These are phyloP conservation scores for Cydia amplana DNA, from an alignment of 1,140 invertebrate genomes.

Conservation along the genomic window DNA sequence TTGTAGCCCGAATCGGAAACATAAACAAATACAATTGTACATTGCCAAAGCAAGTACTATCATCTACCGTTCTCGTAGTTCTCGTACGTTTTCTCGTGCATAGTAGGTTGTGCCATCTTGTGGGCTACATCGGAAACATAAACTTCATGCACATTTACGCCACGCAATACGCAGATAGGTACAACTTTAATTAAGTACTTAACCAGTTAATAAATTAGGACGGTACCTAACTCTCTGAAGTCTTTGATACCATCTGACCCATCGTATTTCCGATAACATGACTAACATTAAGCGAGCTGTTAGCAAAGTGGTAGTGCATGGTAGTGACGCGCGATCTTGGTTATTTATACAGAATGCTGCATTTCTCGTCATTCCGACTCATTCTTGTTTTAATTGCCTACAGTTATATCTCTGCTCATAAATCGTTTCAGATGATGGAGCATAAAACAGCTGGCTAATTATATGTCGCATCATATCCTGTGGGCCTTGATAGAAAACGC, in stretches of 20 bases:
- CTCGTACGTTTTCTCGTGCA: no score
- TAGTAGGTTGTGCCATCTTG: no score
- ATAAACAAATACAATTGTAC: no score
- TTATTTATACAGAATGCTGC: conserved; percentile 3
- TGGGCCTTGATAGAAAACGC: no score
- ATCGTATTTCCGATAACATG: not conserved
- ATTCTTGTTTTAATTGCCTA: conserved; percentile 4
- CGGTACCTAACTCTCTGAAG: not conserved
- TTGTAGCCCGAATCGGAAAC: no score
- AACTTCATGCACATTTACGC: no score
- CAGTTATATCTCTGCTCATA: not conserved
- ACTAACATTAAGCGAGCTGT: not conserved
- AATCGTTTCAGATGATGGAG: not conserved
- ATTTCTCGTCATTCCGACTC: not conserved
- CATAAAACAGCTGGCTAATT: not conserved
- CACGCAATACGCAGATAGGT: no score
- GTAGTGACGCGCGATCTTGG: not conserved
- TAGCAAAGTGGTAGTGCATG: not conserved
- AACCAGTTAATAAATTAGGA: not conserved
- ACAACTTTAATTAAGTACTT: no score
- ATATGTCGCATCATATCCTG: not conserved
- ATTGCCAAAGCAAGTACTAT: no score
- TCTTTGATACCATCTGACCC: not conserved
- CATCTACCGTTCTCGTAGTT: no score
- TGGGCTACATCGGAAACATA: no score